Conservation (phyloP, 2,888 invertebrate species). For the Allygus modestus region DNA sequence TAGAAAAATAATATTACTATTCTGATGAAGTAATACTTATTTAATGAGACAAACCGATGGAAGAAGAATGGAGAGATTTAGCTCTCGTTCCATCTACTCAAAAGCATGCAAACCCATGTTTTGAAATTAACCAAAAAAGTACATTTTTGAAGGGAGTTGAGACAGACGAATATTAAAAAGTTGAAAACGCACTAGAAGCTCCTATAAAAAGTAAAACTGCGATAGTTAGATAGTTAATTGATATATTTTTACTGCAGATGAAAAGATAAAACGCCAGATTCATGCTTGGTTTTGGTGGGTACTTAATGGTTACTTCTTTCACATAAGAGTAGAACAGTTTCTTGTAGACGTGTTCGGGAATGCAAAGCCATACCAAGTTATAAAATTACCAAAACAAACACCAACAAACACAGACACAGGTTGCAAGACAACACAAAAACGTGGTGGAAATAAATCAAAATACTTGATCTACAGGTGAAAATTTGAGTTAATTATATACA, state of each 20-base stretch:
- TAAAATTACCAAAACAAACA: slow-evolving; percentile 37
- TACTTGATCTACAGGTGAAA: background rate
- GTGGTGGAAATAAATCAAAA: slow-evolving; percentile 1
- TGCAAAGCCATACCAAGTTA: slow-evolving; percentile 51
- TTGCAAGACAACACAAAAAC: slow-evolving; percentile 27
- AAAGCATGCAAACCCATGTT: background rate
- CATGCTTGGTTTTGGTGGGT: background rate
- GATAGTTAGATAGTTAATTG: background rate
- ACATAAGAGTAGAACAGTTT: background rate
- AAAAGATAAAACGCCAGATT: background rate
- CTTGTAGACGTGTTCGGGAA: slow-evolving; percentile 29
- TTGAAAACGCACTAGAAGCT: background rate
- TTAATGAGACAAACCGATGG: background rate
- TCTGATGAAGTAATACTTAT: too few relatives aligned
- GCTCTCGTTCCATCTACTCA: background rate
- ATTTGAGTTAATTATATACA: background rate
- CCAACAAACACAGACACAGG: slow-evolving; percentile 38
- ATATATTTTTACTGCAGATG: background rate
- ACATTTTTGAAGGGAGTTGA: background rate
- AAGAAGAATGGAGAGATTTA: background rate
- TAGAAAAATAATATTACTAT: too few relatives aligned
- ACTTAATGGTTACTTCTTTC: background rate
- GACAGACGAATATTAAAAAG: background rate
- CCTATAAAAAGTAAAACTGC: background rate
- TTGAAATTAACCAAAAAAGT: background rate